Evolutionary conservation across 2,113 vertebrate species (phyloP).

Genomic region (Myotis lucifugus): DNA sequence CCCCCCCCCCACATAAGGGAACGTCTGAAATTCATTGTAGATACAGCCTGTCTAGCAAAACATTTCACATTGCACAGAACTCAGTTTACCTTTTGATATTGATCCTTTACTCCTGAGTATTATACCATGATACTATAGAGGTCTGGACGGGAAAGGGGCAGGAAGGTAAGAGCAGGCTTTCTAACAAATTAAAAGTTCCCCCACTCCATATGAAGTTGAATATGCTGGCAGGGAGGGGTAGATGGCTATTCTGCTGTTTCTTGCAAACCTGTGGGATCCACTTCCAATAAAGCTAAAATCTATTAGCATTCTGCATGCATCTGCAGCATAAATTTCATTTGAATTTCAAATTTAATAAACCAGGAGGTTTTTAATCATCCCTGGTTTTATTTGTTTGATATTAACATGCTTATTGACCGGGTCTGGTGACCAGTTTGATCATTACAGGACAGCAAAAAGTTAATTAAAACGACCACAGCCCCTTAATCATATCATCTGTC

Average conservation of each 20-base stretch:
- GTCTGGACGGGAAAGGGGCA: not conserved
- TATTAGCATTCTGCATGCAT: constrained; percentile 96
- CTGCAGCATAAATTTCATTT: constrained; percentile 99
- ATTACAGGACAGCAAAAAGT: constrained; percentile 99
- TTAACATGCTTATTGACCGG: constrained; percentile 99
- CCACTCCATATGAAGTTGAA: constrained; percentile 77
- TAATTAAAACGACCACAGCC: constrained; percentile 99
- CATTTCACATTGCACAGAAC: constrained; percentile 68
- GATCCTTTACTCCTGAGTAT: constrained; percentile 74
- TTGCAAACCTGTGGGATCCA: constrained; percentile 90
- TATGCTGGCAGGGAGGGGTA: constrained; percentile 57
- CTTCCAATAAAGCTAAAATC: constrained; percentile 88
- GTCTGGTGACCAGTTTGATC: constrained; percentile 99
- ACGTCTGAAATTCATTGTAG: constrained; percentile 69
- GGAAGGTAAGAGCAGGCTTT: constrained; percentile 38
- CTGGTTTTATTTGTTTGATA: constrained; percentile 99
- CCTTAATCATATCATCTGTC: constrained; percentile 99
- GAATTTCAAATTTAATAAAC: constrained; percentile 99
- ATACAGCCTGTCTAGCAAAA: constrained; percentile 59
- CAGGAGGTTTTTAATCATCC: constrained; percentile 99
- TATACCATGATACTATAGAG: constrained; percentile 63
- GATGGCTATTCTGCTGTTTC: constrained; percentile 81
- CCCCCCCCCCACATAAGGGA: not conserved
- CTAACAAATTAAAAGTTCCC: constrained; percentile 82
- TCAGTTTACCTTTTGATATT: constrained; percentile 76